Evolutionary conservation across 2,797 vertebrate genomes (phyloP).

Genomic region (Silurus lanzhouensis): DNA sequence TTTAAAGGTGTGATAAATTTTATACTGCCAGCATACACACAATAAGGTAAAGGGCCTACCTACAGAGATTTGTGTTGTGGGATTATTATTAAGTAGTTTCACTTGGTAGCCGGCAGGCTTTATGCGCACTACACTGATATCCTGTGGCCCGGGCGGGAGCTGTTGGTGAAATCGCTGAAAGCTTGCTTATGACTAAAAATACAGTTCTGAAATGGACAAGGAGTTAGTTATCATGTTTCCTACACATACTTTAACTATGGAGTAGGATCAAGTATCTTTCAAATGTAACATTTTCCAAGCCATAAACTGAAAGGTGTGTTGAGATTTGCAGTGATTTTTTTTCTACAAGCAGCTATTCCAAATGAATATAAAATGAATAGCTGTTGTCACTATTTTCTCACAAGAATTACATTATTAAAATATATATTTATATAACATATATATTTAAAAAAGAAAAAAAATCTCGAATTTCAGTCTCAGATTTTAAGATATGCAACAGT

Average conservation of each 20-base stretch:
- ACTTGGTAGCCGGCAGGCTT: constrained; percentile 22
- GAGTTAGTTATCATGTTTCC: constrained; percentile 36
- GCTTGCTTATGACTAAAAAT: constrained; percentile 32
- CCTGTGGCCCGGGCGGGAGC: constrained; percentile 22
- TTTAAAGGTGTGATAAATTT: constrained; percentile 45
- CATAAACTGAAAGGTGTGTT: constrained; percentile 32
- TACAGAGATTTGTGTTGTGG: constrained; percentile 35
- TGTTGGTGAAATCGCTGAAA: constrained; percentile 19
- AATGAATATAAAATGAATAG: constrained; percentile 14
- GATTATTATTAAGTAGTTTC: constrained; percentile 32
- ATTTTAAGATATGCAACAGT: not conserved
- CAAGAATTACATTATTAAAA: too few relatives aligned
- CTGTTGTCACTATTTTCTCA: not conserved
- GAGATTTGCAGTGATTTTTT: constrained; percentile 16
- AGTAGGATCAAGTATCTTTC: constrained; percentile 6
- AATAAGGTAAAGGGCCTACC: constrained; percentile 22
- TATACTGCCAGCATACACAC: constrained; percentile 19
- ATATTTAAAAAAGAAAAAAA: too few relatives aligned
- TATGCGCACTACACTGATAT: not conserved
- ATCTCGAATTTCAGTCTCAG: too few relatives aligned
- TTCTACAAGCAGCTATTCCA: not conserved
- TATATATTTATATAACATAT: too few relatives aligned
- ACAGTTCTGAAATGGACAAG: constrained; percentile 1
- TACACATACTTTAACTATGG: constrained; percentile 30
- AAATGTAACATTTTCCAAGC: constrained; percentile 32